Evolutionary conservation across 2,113 vertebrate species (phyloP), one percentile per base, ranked within the genome.

Genomic region (Sander vitreus): DNA sequence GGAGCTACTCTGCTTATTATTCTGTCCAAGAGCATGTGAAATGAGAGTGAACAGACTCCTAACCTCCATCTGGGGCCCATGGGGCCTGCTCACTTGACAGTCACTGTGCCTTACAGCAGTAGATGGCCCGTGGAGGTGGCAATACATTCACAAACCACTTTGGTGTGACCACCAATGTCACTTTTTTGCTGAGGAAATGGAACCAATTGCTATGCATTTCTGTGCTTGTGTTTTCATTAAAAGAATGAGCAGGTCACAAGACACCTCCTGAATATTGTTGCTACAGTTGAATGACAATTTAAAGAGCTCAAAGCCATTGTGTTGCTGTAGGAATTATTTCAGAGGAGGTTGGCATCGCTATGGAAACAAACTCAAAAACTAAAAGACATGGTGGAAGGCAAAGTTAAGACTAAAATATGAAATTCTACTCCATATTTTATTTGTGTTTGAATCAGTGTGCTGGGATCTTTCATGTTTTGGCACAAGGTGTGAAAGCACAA

Each of bases 81-180:
- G 70, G 58, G 69, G 21, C 48, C 78, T 15, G 51, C 55, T 85
- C 71, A 63, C 65, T 79, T 45, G 23, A 63, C 82, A 69, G 69
- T 67, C 82, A 53, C 60, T 33, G 11, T 63, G 78, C 79, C 85
- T 86, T 59, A 67, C 55, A 81, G 73, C 65, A n/a, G 68, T 45
- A 67, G 62, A 70, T 54, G 74, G 81, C 68, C 81, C 45, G 5
- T 43, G 54, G 64, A 86, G 73, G 72, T 69, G 78, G 73, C n/a
- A 51, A 47, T 62, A 73, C 68, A 78, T 76, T 88, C 73, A 85
- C 75, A 88, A 89, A 82, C 25, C 72, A 67, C 66, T 78, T 81
- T 45, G 67, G 62, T 78, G 71, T 84, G 76, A 78, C 80, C 80
- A 81, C 59, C 83, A 85, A 76, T 85, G 88, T 85, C 78, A 60